Evolutionary conservation across 2,797 vertebrate species (phyloP).

Genomic region (Tragopan temminckii): DNA sequence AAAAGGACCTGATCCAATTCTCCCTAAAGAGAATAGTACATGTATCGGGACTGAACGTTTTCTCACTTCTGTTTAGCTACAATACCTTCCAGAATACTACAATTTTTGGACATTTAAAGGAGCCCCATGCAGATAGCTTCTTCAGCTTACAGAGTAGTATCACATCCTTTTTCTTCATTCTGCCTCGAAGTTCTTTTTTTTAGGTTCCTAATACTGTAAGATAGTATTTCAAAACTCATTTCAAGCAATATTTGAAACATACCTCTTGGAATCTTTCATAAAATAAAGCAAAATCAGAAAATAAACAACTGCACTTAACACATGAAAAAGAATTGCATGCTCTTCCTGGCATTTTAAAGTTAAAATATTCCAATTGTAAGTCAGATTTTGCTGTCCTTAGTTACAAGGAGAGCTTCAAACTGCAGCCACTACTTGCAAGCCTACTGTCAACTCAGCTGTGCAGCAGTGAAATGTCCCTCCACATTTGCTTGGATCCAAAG

Average conservation of each 20-base stretch:
- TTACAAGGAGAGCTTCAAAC: not conserved
- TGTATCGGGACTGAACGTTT: not conserved
- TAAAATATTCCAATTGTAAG: not conserved
- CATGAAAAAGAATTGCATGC: not conserved
- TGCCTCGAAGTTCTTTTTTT: not conserved
- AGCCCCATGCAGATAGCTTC: not conserved
- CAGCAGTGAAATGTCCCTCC: not conserved
- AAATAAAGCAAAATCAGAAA: not conserved
- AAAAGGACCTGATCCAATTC: not conserved
- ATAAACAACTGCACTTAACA: not conserved
- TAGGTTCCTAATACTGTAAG: not conserved
- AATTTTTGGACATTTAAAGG: not conserved
- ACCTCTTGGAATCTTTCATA: not conserved
- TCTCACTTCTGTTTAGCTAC: not conserved
- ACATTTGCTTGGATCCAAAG: not conserved
- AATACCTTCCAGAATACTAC: not conserved
- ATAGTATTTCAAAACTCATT: not conserved
- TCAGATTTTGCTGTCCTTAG: not conserved
- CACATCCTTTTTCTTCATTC: not conserved
- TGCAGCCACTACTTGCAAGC: not conserved
- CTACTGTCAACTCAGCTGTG: not conserved
- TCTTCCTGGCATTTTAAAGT: not conserved
- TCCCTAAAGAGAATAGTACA: not conserved
- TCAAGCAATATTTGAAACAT: slow-evolving; percentile 14
- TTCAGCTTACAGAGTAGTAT: not conserved